phyloP scores from a whole-genome alignment of 1,140 invertebrate genomes.

The Brachystomella parvula region DNA sequence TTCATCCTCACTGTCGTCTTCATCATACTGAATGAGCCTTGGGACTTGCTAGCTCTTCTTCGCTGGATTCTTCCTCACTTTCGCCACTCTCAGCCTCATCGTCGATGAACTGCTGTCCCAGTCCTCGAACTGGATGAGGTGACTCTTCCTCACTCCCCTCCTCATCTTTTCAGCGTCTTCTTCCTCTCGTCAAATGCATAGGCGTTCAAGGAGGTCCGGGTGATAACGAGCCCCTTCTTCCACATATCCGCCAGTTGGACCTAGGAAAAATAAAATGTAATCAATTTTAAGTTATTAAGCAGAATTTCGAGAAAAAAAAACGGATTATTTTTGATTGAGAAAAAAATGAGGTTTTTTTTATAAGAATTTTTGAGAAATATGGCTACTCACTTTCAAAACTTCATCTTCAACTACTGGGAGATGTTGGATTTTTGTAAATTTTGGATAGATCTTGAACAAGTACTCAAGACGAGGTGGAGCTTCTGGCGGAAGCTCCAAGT shows the following conservation, averaged over 20 bases:
- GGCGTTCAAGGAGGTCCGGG: slow-evolving; percentile 9
- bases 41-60: no score
- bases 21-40: no score
- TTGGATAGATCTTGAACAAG: slow-evolving; percentile 65
- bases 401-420: slow-evolving; percentile 58
- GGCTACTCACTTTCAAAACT: no score
- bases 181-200: slow-evolving; percentile 11
- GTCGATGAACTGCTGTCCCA: not conserved
- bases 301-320: slow-evolving; percentile 22
- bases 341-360: no score
- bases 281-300: slow-evolving; percentile 5
- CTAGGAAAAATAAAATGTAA: slow-evolving; percentile 40
- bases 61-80: slow-evolving; percentile 3
- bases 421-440: slow-evolving; percentile 61
- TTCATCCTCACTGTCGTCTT: no score
- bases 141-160: slow-evolving; percentile 14
- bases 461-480: slow-evolving; percentile 59
- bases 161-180: not conserved
- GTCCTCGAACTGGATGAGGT: no score
- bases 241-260: slow-evolving; percentile 57
- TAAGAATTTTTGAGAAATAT: no score
- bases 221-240: slow-evolving; percentile 51
- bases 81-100: not conserved
- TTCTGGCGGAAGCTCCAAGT: slow-evolving; percentile 60
- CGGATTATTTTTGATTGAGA: no score